phyloP scores from a whole-genome alignment of 2,888 invertebrate genomes.

The Brenthis ino region DNA sequence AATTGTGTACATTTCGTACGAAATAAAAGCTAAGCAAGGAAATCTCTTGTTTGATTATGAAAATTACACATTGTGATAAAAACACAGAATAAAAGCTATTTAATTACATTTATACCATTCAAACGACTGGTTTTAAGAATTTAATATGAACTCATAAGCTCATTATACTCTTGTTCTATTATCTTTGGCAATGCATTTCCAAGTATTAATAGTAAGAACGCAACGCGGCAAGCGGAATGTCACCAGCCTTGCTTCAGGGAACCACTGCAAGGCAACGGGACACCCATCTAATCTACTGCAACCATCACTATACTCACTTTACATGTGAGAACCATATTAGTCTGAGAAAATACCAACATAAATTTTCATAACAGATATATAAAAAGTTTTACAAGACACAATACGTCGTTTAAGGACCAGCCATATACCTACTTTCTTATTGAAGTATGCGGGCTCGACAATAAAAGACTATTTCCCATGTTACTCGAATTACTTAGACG shows the following conservation, averaged over 20 bases:
- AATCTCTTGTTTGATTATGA: too few relatives aligned
- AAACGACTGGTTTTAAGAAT: neutral
- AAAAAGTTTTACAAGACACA: neutral
- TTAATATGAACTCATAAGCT: neutral
- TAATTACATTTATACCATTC: neutral
- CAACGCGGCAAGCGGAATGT: conserved; percentile 40
- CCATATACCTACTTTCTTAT: conserved; percentile 15
- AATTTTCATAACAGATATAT: neutral
- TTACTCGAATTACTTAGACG: conserved; percentile 29
- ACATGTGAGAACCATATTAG: conserved; percentile 1
- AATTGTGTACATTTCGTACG: neutral
- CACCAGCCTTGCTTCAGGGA: conserved; percentile 47
- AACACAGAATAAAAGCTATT: neutral
- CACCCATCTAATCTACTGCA: conserved; percentile 38
- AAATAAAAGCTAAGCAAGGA: neutral
- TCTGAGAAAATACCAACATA: neutral
- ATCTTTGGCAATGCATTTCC: conserved; percentile 41
- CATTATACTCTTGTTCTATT: conserved; percentile 11
- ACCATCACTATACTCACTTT: conserved; percentile 1
- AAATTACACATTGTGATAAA: too few relatives aligned
- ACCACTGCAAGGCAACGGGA: conserved; percentile 46
- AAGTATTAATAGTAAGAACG: conserved; percentile 41
- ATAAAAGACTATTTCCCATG: conserved; percentile 33
- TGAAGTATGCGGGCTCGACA: conserved; percentile 32
- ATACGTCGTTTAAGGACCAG: neutral